Evolutionary conservation across 2,113 vertebrate species (phyloP).

Genomic region (Gasterosteus nipponicus): DNA sequence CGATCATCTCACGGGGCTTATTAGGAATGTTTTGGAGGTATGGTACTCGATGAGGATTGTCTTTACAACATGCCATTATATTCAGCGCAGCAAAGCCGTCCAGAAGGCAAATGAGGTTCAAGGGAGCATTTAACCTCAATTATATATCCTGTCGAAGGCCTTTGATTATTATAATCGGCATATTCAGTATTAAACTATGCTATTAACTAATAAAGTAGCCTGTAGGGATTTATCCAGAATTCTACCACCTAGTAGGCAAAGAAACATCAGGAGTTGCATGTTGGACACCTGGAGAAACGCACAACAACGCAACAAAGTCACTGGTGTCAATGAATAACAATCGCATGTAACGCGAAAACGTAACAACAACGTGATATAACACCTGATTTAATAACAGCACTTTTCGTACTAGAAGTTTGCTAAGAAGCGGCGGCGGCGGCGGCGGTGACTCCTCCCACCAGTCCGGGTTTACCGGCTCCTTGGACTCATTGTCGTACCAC

Average conservation of each 20-base stretch:
- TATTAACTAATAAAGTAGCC: not conserved
- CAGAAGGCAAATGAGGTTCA: not conserved
- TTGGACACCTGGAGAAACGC: not conserved
- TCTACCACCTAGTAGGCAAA: not conserved
- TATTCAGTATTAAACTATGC: conserved; percentile 25
- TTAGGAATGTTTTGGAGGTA: conserved; percentile 23
- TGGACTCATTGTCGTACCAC: too few relatives aligned
- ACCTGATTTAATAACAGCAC: too few relatives aligned
- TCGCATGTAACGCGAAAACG: too few relatives aligned
- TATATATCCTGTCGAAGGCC: conserved; percentile 52
- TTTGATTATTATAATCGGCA: conserved; percentile 39
- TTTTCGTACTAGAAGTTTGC: too few relatives aligned
- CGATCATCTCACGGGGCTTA: conserved; percentile 25
- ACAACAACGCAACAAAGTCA: not conserved
- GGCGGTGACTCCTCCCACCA: too few relatives aligned
- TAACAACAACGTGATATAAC: not conserved
- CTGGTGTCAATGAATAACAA: not conserved
- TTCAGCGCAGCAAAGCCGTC: not conserved
- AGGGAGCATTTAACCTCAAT: conserved; percentile 39
- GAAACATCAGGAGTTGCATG: not conserved
- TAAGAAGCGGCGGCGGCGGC: too few relatives aligned
- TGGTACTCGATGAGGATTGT: conserved; percentile 56
- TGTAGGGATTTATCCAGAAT: not conserved
- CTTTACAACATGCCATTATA: conserved; percentile 7
- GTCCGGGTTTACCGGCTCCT: too few relatives aligned